phyloP scores from a whole-genome alignment of 2,888 invertebrate genomes.

The Nemoura dubitans region DNA sequence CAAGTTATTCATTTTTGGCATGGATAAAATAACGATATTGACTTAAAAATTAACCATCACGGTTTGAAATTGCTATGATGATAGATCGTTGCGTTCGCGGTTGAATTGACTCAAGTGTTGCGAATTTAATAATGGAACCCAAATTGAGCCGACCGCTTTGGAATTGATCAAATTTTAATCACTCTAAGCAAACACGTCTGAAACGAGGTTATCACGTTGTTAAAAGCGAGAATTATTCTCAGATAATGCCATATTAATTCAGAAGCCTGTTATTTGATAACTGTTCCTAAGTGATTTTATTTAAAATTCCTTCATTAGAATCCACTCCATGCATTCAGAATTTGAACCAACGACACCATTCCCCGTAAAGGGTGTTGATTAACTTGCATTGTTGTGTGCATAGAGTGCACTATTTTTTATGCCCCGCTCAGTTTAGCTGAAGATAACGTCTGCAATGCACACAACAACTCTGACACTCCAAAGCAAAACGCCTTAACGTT shows the following conservation, averaged over 20 bases:
- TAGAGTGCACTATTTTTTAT: background rate
- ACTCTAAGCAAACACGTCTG: background rate
- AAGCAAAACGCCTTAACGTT: background rate
- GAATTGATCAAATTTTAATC: slow-evolving; percentile 4
- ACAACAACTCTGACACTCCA: background rate
- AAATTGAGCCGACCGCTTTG: background rate
- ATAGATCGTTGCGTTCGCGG: background rate
- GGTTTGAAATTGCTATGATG: background rate
- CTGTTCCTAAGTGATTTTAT: background rate
- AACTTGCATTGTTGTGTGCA: background rate
- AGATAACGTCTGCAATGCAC: background rate
- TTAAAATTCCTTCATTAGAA: background rate
- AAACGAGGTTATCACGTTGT: background rate
- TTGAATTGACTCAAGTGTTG: background rate
- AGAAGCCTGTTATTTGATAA: background rate
- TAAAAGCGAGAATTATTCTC: background rate
- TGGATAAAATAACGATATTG: background rate
- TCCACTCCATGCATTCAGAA: background rate
- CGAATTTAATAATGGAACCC: background rate
- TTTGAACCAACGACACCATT: background rate
- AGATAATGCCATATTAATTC: background rate
- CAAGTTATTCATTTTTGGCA: background rate
- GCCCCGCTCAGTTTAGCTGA: background rate
- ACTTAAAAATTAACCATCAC: background rate
- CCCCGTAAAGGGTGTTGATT: background rate